A percentile compares a stretch with the other conserved stretches of the same genome.
phyloP scores from a whole-genome alignment of 2,113 vertebrate species.

The Axis porcinus region DNA sequence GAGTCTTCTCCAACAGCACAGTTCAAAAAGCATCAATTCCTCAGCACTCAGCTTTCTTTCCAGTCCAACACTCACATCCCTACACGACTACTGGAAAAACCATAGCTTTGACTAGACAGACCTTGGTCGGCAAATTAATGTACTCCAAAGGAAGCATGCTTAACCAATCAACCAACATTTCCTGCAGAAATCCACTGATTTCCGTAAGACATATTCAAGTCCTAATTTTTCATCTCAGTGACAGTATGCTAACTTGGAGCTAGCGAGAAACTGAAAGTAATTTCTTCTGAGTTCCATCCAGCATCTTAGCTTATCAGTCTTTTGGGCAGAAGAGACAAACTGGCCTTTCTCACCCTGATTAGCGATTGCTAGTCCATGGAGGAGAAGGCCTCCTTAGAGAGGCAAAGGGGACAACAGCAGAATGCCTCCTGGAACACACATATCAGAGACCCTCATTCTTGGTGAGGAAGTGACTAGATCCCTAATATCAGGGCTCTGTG shows the following conservation, averaged over 20 bases:
- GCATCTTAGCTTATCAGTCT: background rate
- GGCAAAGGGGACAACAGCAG: fast-evolving
- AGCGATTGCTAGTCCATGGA: background rate
- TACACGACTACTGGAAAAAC: background rate
- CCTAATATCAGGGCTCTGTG: too few relatives aligned
- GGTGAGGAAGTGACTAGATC: background rate
- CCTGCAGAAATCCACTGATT: background rate
- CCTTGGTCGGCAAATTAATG: background rate
- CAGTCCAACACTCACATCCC: background rate
- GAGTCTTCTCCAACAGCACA: background rate
- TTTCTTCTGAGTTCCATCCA: background rate
- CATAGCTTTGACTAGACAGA: background rate
- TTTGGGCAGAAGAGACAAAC: background rate
- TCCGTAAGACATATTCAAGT: background rate
- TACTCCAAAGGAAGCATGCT: background rate
- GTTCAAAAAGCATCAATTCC: background rate
- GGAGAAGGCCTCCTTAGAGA: background rate
- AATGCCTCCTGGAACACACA: background rate
- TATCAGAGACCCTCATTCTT: background rate
- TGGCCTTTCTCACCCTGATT: background rate
- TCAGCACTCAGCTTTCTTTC: fast-evolving
- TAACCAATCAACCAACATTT: background rate
- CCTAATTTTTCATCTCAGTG: background rate
- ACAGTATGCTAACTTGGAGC: background rate
- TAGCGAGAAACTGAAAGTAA: background rate